Conservation (phyloP, 1,140 invertebrate species). For the Dufourea novaeangliae region DNA sequence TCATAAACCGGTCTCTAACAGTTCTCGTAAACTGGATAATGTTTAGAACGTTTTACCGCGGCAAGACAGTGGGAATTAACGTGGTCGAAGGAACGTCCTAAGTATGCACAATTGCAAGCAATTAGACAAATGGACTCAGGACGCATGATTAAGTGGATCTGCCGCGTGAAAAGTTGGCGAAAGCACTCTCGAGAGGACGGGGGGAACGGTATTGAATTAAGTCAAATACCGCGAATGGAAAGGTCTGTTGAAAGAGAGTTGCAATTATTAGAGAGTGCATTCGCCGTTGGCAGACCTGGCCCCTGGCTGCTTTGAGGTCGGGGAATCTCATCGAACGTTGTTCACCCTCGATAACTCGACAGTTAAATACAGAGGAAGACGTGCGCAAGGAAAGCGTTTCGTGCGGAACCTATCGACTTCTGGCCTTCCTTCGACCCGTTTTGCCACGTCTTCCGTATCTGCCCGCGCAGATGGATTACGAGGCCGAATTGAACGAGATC, state of each 20-base stretch:
- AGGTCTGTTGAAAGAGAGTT: not conserved
- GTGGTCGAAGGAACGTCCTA: not conserved
- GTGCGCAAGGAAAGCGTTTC: slow-evolving; percentile 8
- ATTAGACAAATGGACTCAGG: slow-evolving; percentile 11
- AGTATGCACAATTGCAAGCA: not conserved
- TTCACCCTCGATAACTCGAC: slow-evolving; percentile 51
- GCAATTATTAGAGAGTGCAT: slow-evolving; percentile 53
- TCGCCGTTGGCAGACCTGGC: slow-evolving; percentile 18
- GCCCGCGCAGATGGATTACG: slow-evolving; percentile 41
- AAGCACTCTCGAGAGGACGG: not conserved
- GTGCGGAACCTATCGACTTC: slow-evolving; percentile 47
- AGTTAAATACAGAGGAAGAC: slow-evolving; percentile 44
- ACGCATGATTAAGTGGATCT: slow-evolving; percentile 23
- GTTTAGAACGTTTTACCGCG: no score
- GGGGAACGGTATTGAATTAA: not conserved
- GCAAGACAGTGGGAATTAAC: not conserved
- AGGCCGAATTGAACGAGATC: slow-evolving; percentile 46
- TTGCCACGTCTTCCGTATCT: slow-evolving; percentile 31
- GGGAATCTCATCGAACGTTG: slow-evolving; percentile 42
- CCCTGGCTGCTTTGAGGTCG: slow-evolving; percentile 40
- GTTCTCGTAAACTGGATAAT: no score
- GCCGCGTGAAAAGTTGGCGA: slow-evolving; percentile 19
- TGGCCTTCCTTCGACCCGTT: slow-evolving; percentile 37
- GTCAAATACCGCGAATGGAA: slow-evolving; percentile 1
- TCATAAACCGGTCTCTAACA: no score